Percentiles rank a stretch among this genome's conserved stretches.
Evolutionary conservation across 2,888 invertebrate species (phyloP).

Genomic region (Mystacides longicornis): DNA sequence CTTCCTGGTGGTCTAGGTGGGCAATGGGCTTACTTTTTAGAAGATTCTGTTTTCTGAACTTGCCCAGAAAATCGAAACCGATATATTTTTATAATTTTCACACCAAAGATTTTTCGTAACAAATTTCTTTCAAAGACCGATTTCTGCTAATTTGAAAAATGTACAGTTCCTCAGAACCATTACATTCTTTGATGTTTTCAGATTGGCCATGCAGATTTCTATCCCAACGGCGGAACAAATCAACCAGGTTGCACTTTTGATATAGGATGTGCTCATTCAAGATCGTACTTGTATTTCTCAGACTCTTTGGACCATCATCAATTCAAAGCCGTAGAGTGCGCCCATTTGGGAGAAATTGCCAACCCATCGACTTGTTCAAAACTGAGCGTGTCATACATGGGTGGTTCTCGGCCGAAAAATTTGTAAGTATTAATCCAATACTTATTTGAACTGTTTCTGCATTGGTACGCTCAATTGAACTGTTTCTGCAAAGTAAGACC

Average conservation of each 20-base stretch:
- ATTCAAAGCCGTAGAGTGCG: neutral
- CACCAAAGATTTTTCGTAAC: too few species aligned
- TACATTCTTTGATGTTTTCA: neutral
- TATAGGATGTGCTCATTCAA: conserved; percentile 6
- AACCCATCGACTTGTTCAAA: neutral
- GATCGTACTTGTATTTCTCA: conserved; percentile 1
- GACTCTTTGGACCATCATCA: neutral
- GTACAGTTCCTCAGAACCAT: too few species aligned
- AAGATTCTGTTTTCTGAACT: too few species aligned
- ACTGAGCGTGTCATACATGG: neutral
- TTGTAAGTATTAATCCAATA: neutral
- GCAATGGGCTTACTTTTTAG: too few species aligned
- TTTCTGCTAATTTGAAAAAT: too few species aligned
- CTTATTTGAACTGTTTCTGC: too few species aligned
- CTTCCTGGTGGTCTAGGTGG: too few species aligned
- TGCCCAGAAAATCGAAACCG: too few species aligned
- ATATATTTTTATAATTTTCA: too few species aligned
- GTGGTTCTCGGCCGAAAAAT: neutral
- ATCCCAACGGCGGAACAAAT: conserved; percentile 52
- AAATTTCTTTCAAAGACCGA: too few species aligned
- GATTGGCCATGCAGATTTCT: conserved; percentile 48
- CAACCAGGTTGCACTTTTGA: conserved; percentile 46
- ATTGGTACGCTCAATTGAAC: too few species aligned
- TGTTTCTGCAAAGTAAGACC: too few species aligned
- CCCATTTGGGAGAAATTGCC: neutral